Evolutionary conservation across 2,888 invertebrate species (phyloP), one percentile per base, ranked within the genome.

Genomic region (Oscheius myriophilus): DNA sequence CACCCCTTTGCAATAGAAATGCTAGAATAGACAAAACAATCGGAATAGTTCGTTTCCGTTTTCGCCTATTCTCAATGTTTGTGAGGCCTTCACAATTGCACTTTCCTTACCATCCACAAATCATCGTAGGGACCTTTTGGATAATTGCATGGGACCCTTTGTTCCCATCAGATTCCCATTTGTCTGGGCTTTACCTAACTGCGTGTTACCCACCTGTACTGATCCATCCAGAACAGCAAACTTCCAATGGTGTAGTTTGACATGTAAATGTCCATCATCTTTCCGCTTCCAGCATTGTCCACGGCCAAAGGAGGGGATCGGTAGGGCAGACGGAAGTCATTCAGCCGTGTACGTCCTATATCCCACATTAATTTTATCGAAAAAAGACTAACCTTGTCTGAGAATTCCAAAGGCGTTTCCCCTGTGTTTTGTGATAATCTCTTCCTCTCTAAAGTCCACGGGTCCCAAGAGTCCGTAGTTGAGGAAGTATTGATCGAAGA

Each of bases 171-270:
- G n/a, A n/a, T n/a, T n/a, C n/a, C n/a, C n/a, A n/a, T n/a, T n/a
- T n/a, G n/a, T n/a, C n/a, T n/a, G n/a, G n/a, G n/a, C n/a, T n/a
- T n/a, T n/a, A n/a, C n/a, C n/a, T n/a, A n/a, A n/a, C n/a, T n/a
- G n/a, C n/a, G n/a, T n/a, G n/a, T n/a, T n/a, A n/a, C 46, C n/a
- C 23, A 76, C 79, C 82, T 65, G 71, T 84, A 84, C 61, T 84
- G 84, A 62, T 84, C 85, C 85, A 85, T 86, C 85, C 85, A 85
- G 77, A 86, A 85, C 23, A 85, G 76, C 39, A 85, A 75, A 14
- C 78, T 78, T 11, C 80, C 71, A 45, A 86, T 49, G 0, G 85
- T 85, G 75, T 85, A 86, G 76, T 85, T 85, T 46, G 81, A 80
- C 51, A 85, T 67, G 64, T 82, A 79, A 70, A 85, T 84, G 52